Conservation (phyloP, 2,888 invertebrate genomes). For the Parelbella ahira region DNA sequence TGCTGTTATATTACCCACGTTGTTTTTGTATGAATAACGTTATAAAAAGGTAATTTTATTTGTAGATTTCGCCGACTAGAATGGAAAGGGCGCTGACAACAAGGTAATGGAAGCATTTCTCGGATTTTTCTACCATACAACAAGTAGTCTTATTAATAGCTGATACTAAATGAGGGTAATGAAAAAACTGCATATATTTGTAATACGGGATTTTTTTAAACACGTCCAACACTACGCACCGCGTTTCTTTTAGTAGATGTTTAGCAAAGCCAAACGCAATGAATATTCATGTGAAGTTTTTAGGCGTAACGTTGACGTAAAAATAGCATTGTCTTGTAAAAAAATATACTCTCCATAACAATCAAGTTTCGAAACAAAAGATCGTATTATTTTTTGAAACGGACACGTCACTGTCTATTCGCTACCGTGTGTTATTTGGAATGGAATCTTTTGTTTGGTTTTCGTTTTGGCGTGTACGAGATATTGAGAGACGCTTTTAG, state of each 20-base stretch:
- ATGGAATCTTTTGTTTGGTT: conserved; percentile 6
- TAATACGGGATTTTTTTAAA: no score
- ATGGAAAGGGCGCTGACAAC: no score
- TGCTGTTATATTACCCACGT: no score
- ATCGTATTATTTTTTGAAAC: conserved; percentile 52
- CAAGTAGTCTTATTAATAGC: no score
- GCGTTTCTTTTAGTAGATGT: conserved; percentile 3
- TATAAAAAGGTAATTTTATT: no score
- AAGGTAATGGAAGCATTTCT: no score
- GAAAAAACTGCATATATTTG: no score
- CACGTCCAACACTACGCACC: no score
- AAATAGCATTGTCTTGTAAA: conserved; percentile 63
- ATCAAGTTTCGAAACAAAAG: conserved; percentile 62
- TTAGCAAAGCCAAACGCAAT: conserved; percentile 33
- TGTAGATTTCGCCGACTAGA: no score
- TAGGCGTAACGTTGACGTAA: conserved; percentile 70
- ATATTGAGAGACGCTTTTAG: conserved; percentile 5
- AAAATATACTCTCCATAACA: conserved; percentile 64
- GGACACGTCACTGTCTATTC: conserved; percentile 26
- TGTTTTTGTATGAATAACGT: no score
- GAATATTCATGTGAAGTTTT: conserved; percentile 66
- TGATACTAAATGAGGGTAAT: no score
- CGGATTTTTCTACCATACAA: no score
- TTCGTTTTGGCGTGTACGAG: conserved; percentile 2
- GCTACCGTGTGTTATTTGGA: conserved; percentile 31